A percentile compares a stretch with the other conserved stretches of the same genome.
phyloP scores from a whole-genome alignment of 1,140 invertebrate species.

The Listronotus bonariensis region DNA sequence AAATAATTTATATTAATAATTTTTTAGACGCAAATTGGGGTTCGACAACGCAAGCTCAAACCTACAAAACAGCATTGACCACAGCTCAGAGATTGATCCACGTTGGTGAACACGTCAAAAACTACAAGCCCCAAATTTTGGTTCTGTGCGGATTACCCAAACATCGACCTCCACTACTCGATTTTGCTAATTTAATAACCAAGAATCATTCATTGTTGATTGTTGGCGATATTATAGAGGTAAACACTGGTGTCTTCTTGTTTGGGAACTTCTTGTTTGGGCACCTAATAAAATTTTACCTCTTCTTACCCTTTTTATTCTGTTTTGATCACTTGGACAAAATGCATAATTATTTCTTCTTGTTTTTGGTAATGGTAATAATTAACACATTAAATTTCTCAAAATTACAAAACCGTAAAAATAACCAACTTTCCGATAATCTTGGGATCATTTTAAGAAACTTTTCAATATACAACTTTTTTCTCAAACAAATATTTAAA shows the following conservation, averaged over 20 bases:
- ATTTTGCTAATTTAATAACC: constrained; percentile 89
- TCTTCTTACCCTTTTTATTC: too few relatives aligned
- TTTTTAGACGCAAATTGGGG: constrained; percentile 95
- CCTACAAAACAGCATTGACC: constrained; percentile 87
- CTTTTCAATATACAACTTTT: too few relatives aligned
- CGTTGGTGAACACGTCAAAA: constrained; percentile 94
- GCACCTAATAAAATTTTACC: too few relatives aligned
- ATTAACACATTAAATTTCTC: too few relatives aligned
- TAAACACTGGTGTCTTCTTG: constrained; percentile 53
- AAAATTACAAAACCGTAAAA: too few relatives aligned
- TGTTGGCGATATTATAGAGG: constrained; percentile 84
- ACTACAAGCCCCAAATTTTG: constrained; percentile 91
- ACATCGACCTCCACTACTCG: constrained; percentile 81
- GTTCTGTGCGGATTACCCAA: constrained; percentile 84
- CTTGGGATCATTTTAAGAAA: too few relatives aligned
- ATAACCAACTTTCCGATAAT: too few relatives aligned
- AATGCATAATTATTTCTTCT: too few relatives aligned
- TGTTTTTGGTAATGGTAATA: too few relatives aligned
- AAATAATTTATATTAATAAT: background rate
- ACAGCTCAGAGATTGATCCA: constrained; percentile 80
- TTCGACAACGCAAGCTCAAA: constrained; percentile 94
- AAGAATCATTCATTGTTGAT: constrained; percentile 91
- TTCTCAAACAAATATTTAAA: too few relatives aligned
- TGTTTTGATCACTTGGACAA: too few relatives aligned
- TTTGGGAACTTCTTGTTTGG: too few relatives aligned